phyloP scores from a whole-genome alignment of 2,113 vertebrate genomes.

The Halichoerus grypus region DNA sequence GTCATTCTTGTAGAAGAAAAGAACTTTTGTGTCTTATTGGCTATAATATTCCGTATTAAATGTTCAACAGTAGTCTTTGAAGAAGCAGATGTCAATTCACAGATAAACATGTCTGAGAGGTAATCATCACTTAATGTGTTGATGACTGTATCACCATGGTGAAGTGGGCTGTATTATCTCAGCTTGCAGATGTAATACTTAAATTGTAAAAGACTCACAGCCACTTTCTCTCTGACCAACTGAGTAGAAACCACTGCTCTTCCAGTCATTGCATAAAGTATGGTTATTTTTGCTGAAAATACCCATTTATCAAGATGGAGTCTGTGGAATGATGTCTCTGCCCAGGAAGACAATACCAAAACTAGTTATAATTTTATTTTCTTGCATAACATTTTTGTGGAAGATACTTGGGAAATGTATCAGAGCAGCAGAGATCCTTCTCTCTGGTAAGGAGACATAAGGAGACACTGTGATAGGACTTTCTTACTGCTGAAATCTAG shows the following conservation, averaged over 20 bases:
- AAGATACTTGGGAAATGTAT: background rate
- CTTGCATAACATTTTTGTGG: conserved; percentile 40
- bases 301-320: conserved; percentile 45
- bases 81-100: conserved; percentile 53
- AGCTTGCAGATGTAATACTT: conserved; percentile 72
- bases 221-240: conserved; percentile 40
- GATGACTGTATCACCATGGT: conserved; percentile 65
- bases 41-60: background rate
- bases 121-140: conserved; percentile 68
- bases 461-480: background rate
- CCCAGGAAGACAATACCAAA: conserved; percentile 48
- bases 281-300: conserved; percentile 76
- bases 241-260: conserved; percentile 63
- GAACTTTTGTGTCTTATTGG: background rate
- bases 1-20: conserved; percentile 24
- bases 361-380: background rate
- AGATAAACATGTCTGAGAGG: conserved; percentile 50
- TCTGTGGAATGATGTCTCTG: conserved; percentile 20
- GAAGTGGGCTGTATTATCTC: conserved; percentile 79
- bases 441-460: background rate
- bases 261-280: conserved; percentile 27
- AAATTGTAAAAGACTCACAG: conserved; percentile 72
- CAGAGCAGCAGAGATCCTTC: background rate
- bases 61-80: conserved; percentile 58
- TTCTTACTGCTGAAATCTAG: background rate